Conservation (phyloP, 2,888 invertebrate species). For the Ophion obscuratus region DNA sequence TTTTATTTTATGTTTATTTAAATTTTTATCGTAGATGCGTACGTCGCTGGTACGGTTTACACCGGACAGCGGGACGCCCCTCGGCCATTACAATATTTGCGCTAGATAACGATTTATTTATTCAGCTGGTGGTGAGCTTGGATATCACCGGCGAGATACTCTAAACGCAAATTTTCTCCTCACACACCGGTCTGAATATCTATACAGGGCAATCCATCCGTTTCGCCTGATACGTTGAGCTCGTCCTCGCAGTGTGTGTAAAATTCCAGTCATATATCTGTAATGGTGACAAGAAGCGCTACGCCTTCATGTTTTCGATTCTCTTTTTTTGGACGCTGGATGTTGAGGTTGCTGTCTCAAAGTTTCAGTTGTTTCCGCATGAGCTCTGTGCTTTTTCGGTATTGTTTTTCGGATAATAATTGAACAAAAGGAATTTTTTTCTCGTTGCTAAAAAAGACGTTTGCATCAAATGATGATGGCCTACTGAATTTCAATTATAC, state of each 20-base stretch:
- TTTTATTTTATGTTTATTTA: conserved; percentile 22
- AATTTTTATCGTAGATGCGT: conserved; percentile 5
- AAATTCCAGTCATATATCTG: neutral
- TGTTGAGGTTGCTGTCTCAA: too few relatives aligned
- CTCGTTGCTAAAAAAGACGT: too few relatives aligned
- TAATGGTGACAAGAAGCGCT: neutral
- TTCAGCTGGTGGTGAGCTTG: conserved; percentile 51
- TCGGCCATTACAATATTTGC: conserved; percentile 63
- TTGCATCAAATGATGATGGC: too few relatives aligned
- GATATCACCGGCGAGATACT: conserved; percentile 18
- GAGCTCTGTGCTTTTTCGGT: too few relatives aligned
- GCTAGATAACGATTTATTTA: conserved; percentile 63
- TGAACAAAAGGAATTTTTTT: too few relatives aligned
- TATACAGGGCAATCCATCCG: neutral
- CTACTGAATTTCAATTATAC: too few relatives aligned
- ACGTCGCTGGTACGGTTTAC: conserved; percentile 15
- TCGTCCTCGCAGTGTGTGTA: neutral
- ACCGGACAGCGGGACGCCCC: conserved; percentile 17
- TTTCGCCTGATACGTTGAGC: neutral
- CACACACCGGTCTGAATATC: neutral
- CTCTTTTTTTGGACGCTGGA: too few relatives aligned
- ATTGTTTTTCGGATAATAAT: too few relatives aligned
- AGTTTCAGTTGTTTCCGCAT: too few relatives aligned
- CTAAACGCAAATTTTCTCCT: conserved; percentile 12
- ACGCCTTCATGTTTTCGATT: too few relatives aligned